Conservation (phyloP, 2,113 vertebrate species). For the Brachyhypopomus gauderio region DNA sequence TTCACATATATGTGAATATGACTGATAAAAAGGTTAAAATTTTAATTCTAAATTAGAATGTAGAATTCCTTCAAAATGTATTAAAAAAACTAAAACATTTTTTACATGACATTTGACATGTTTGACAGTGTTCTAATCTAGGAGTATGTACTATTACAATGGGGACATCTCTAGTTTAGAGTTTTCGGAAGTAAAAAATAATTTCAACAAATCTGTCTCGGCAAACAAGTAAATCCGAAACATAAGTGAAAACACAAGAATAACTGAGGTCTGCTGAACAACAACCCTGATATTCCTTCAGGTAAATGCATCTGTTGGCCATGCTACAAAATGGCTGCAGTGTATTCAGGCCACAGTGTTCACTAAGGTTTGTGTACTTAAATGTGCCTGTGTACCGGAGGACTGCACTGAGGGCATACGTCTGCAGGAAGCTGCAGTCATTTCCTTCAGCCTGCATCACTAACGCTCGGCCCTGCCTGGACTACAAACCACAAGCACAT, state of each 20-base stretch:
- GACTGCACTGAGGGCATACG: slow-evolving; percentile 67
- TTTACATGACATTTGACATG: not conserved
- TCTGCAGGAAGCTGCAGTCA: slow-evolving; percentile 73
- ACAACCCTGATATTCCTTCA: not conserved
- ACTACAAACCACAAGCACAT: slow-evolving; percentile 76
- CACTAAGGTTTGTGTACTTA: slow-evolving; percentile 9
- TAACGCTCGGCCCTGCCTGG: slow-evolving; percentile 67
- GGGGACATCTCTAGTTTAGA: no score
- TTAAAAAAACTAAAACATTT: not conserved
- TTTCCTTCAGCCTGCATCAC: slow-evolving; percentile 75
- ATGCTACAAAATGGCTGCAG: slow-evolving; percentile 7
- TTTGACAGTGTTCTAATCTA: no score
- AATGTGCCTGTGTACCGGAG: slow-evolving; percentile 65
- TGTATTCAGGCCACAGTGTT: not conserved
- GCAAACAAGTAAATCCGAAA: no score
- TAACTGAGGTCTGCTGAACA: not conserved
- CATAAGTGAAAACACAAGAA: not conserved
- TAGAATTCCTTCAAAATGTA: no score
- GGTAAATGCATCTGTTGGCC: not conserved
- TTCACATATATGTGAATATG: no score
- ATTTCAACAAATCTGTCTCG: not conserved
- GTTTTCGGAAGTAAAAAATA: no score
- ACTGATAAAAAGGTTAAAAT: no score
- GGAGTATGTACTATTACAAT: no score
- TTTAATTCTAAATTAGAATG: no score